phyloP scores from a whole-genome alignment of 2,888 invertebrate genomes.

The Drosophila nigricruria region DNA sequence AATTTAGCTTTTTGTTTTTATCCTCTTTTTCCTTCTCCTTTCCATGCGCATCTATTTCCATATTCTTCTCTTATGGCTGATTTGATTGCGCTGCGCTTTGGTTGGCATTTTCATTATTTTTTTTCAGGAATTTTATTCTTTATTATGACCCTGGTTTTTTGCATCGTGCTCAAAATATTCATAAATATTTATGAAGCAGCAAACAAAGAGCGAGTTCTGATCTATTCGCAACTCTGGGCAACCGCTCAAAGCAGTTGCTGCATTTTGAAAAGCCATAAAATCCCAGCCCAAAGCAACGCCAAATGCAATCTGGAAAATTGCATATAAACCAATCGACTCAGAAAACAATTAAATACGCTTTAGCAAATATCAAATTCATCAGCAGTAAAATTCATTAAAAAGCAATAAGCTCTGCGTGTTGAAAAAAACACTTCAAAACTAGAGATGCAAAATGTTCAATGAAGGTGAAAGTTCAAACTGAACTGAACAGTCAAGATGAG shows the following conservation, averaged over 20 bases:
- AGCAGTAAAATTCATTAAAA: slow-evolving; percentile 19
- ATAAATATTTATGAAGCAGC: slow-evolving; percentile 75
- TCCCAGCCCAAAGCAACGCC: slow-evolving; percentile 7
- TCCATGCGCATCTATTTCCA: slow-evolving; percentile 15
- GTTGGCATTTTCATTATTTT: slow-evolving; percentile 31
- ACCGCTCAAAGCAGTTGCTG: not conserved
- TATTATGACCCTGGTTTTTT: slow-evolving; percentile 54
- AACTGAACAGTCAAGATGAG: not conserved
- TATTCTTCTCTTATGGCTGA: slow-evolving; percentile 51
- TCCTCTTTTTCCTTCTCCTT: not conserved
- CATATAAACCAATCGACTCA: slow-evolving; percentile 24
- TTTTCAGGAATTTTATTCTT: slow-evolving; percentile 25
- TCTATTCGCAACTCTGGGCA: slow-evolving; percentile 17
- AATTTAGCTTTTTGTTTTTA: slow-evolving; percentile 5
- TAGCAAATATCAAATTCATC: slow-evolving; percentile 25
- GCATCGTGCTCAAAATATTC: slow-evolving; percentile 63
- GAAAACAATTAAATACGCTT: slow-evolving; percentile 48
- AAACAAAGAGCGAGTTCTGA: slow-evolving; percentile 40
- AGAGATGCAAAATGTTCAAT: not conserved
- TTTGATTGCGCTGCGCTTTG: slow-evolving; percentile 73
- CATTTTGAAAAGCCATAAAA: slow-evolving; percentile 14
- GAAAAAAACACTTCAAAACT: not conserved
- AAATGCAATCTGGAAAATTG: slow-evolving; percentile 52
- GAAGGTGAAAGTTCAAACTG: not conserved
- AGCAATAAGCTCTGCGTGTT: slow-evolving; percentile 14